Evolutionary conservation across 1,140 invertebrate genomes (phyloP).

Genomic region (Drosophila bifasciata): DNA sequence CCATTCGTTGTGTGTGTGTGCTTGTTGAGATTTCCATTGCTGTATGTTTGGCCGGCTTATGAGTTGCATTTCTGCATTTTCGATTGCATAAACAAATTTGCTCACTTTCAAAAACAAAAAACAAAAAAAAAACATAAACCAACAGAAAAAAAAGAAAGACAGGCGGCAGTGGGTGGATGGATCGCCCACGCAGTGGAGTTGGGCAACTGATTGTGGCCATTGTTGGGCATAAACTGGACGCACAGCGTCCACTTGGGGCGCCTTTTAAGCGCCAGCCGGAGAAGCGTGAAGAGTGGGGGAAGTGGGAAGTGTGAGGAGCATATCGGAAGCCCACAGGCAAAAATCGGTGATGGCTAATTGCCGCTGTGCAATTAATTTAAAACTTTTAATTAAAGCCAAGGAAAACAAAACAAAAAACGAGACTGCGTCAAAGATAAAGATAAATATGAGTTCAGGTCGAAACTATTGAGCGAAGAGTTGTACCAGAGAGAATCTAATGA

Average conservation of each 20-base stretch:
- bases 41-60: constrained; percentile 30
- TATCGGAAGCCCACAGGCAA: constrained; percentile 23
- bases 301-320: constrained; percentile 7
- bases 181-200: constrained; percentile 42
- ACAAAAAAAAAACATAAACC: constrained; percentile 14
- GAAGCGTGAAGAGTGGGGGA: neutral
- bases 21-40: constrained; percentile 24
- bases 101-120: constrained; percentile 61
- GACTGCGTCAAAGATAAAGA: constrained; percentile 23
- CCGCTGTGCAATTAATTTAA: constrained; percentile 49
- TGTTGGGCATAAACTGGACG: constrained; percentile 55
- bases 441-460: constrained; percentile 54
- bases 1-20: neutral
- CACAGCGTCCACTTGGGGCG: constrained; percentile 41
- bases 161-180: neutral
- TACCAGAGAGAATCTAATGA: constrained; percentile 51
- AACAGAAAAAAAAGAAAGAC: constrained; percentile 9
- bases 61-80: constrained; percentile 41
- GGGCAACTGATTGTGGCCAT: constrained; percentile 7
- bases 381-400: constrained; percentile 61
- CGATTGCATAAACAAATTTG: constrained; percentile 46
- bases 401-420: constrained; percentile 21
- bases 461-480: constrained; percentile 4
- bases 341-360: constrained; percentile 31
- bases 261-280: constrained; percentile 40